Evolutionary conservation across 2,113 vertebrate species (phyloP).

Genomic region (Heloderma charlesbogerti): DNA sequence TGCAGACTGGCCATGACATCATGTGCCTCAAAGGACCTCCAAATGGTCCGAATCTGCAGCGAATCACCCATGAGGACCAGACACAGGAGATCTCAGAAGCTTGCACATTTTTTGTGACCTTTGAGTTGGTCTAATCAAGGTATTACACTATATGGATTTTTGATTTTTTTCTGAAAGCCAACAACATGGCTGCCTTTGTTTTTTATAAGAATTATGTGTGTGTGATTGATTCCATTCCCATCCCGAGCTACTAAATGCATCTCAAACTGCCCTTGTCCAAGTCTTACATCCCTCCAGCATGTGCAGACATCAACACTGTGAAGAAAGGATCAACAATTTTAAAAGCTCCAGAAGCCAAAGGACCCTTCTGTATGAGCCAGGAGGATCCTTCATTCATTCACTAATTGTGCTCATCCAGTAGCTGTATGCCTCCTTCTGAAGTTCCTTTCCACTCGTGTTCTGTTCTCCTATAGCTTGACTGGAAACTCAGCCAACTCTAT

Average conservation of each 20-base stretch:
- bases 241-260: background rate
- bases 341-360: background rate
- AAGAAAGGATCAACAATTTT: background rate
- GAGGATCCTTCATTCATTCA: background rate
- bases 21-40: no score
- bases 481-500: slow-evolving; percentile 22
- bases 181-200: no score
- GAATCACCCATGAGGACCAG: no score
- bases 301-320: background rate
- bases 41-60: no score
- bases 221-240: background rate
- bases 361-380: background rate
- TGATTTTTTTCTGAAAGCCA: no score
- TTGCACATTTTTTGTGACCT: no score
- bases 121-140: no score
- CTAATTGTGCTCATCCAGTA: background rate
- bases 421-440: background rate
- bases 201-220: background rate
- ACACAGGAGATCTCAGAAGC: background rate
- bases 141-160: background rate
- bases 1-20: no score
- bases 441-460: background rate
- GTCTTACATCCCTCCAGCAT: background rate
- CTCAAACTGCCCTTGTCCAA: background rate
- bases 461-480: background rate